phyloP scores from a whole-genome alignment of 2,113 vertebrate species.

The Saccopteryx bilineata region DNA sequence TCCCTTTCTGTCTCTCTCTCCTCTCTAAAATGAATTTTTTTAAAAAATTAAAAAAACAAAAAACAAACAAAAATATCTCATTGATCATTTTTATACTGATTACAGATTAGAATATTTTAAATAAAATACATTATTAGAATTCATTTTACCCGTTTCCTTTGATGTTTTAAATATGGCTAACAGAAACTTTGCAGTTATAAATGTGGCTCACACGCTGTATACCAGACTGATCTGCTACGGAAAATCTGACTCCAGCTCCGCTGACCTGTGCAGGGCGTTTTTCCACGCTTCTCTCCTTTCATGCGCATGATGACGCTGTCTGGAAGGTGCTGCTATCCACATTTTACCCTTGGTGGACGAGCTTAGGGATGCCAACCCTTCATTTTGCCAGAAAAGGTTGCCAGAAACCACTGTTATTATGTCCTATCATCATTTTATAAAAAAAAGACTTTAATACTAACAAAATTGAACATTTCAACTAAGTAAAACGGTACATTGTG shows the following conservation, averaged over 20 bases:
- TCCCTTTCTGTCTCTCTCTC: no score
- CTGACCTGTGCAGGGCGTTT: not conserved
- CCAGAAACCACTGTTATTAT: not conserved
- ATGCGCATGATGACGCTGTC: not conserved
- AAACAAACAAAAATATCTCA: not conserved
- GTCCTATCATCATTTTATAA: not conserved
- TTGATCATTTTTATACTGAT: not conserved
- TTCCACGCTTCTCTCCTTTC: not conserved
- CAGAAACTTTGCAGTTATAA: not conserved
- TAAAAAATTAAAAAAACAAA: no score
- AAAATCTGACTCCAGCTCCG: not conserved
- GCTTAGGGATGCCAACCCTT: not conserved
- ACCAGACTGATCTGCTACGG: not conserved
- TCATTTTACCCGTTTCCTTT: not conserved
- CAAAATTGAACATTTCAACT: constrained; percentile 1
- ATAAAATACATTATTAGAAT: constrained; percentile 15
- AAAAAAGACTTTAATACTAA: not conserved
- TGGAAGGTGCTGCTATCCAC: not conserved
- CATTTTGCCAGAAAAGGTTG: not conserved
- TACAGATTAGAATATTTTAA: not conserved
- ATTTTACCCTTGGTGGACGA: not conserved
- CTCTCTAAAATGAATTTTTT: no score
- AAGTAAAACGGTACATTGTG: not conserved
- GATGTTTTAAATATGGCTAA: not conserved
- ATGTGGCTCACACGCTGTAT: not conserved